Conservation (phyloP, 2,113 vertebrate species). For the Edolisoma coerulescens region DNA sequence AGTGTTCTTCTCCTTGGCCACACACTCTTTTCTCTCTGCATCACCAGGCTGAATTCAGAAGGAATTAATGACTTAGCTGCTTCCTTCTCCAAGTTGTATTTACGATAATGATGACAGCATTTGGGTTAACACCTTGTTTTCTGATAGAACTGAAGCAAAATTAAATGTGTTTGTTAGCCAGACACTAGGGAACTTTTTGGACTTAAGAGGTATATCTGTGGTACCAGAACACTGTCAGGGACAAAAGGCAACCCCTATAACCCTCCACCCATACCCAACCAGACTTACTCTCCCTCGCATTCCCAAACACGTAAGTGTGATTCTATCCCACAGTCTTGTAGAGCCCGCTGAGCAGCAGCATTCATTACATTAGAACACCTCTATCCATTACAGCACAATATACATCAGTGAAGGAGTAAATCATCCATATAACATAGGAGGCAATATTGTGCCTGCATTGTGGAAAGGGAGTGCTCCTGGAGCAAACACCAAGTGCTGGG, state of each 20-base stretch:
- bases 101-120: not conserved
- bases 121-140: constrained; percentile 35
- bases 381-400: not conserved
- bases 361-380: not conserved
- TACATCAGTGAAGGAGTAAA: not conserved
- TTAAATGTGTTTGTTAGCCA: not conserved
- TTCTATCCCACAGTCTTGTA: not conserved
- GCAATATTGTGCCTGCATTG: not conserved
- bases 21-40: not conserved
- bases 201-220: not conserved
- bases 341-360: not conserved
- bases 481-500: not conserved
- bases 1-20: not conserved
- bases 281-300: not conserved
- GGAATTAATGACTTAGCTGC: not conserved
- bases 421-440: accelerated
- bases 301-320: not conserved
- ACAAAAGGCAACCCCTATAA: not conserved
- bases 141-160: not conserved
- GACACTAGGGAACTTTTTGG: not conserved
- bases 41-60: constrained; percentile 9
- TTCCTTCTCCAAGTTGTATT: not conserved
- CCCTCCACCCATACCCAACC: not conserved
- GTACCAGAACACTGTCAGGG: not conserved
- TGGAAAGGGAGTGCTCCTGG: not conserved